phyloP scores from a whole-genome alignment of 2,888 invertebrate species.

The Hoplodrina blanda region DNA sequence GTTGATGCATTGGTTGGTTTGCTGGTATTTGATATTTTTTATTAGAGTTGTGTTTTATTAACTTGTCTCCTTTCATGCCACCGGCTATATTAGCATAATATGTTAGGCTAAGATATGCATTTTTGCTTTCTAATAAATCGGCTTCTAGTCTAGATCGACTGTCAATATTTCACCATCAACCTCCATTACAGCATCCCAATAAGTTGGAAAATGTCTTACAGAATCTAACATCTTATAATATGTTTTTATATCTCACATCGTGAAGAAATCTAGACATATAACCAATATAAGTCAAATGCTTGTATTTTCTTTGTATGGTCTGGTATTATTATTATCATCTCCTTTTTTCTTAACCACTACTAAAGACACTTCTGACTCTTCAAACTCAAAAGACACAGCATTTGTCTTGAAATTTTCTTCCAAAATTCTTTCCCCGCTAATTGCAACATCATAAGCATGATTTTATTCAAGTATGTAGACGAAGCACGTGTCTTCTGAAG shows the following conservation, averaged over 20 bases:
- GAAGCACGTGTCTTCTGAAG: constrained; percentile 60
- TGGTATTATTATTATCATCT: not conserved
- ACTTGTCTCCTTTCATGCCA: not conserved
- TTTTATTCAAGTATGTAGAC: constrained; percentile 53
- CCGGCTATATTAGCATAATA: not conserved
- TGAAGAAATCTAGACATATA: no score
- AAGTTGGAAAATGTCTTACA: no score
- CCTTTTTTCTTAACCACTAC: not conserved
- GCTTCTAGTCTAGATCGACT: not conserved
- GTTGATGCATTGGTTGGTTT: not conserved
- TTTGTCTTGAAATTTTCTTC: not conserved
- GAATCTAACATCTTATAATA: fast-evolving
- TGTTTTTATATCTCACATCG: not conserved
- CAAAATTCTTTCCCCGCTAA: constrained; percentile 21
- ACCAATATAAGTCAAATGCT: no score
- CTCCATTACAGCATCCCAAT: not conserved
- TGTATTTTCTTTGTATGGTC: no score
- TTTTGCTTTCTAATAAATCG: not conserved
- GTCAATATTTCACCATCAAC: not conserved
- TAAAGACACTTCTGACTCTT: not conserved
- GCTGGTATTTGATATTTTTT: not conserved
- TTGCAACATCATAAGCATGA: constrained; percentile 33
- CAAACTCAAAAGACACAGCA: not conserved
- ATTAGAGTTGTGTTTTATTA: not conserved
- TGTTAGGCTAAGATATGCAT: no score